Evolutionary conservation across 1,140 invertebrate genomes (phyloP), one percentile per base, ranked within the genome.

Genomic region (Papilio xuthus): DNA sequence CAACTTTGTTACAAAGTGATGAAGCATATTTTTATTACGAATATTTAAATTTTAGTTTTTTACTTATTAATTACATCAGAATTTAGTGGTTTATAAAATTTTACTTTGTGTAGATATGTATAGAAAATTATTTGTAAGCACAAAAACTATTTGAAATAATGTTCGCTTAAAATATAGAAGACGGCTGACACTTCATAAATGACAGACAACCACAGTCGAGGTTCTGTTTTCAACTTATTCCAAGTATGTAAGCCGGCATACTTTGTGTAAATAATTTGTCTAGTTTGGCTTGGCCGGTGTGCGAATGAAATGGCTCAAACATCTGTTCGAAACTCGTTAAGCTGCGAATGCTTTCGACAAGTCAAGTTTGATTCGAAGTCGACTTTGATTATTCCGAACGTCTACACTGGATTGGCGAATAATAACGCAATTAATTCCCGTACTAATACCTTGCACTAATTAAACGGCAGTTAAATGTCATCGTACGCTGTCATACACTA

Each of bases 191-290:
- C 79, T 83, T 83, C 77, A 75, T 76, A 76, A 85, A 85, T 87
- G 82, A 81, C 81, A 83, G 79, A 85, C 84, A 83, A 71, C 83
- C 80, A 69, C 76, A 85, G 81, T 82, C 83, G 63, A 67, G 75
- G 77, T 80, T 78, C 71, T 32, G 71, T 79, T 79, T 63, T 63
- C 70, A 88, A 88, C 84, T 84, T 83, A 87, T 89, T 80, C 82
- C 82, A 91, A 91, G 82, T 86, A 89, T 90, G 88, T 86, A 80
- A 85, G 82, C 77, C 83, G 78, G 82, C 80, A 84, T 84, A 88
- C 82, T 89, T 85, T 80, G 81, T 81, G 76, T 74, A 83, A 87
- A 90, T 89, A 86, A 88, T 90, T 88, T 88, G 88, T 88, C 85
- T 88, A 87, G 87, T 91, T 90, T 86, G 83, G 80, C 81, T 89